phyloP scores from a whole-genome alignment of 23 tunicate genomes.

The Halocynthia roretzi region DNA sequence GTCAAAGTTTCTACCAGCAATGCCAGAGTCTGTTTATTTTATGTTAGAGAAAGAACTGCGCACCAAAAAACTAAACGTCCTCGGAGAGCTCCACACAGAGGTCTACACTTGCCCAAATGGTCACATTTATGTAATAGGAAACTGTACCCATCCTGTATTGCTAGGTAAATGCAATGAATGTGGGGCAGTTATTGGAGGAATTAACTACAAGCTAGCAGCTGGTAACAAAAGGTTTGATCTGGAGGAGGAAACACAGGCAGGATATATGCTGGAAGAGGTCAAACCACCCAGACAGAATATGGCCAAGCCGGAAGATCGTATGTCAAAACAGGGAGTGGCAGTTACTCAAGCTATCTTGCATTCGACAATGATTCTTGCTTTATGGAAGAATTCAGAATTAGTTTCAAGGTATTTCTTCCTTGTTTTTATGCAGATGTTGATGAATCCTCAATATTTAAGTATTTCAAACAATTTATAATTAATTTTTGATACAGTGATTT shows the following conservation, averaged over 20 bases:
- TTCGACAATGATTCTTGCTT: background rate
- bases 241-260: constrained; percentile 57
- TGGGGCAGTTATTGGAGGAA: constrained; percentile 17
- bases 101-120: constrained; percentile 28
- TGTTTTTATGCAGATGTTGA: background rate
- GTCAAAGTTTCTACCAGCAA: background rate
- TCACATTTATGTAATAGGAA: constrained; percentile 17
- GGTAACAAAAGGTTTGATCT: constrained; percentile 46
- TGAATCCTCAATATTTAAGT: background rate
- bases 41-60: background rate
- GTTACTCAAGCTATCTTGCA: constrained; percentile 9
- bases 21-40: background rate
- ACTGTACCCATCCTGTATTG: constrained; percentile 3
- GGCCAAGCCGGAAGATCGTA: constrained; percentile 32
- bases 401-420: constrained; percentile 12
- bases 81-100: background rate
- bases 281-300: background rate
- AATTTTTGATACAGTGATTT: no score
- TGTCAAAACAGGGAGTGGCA: constrained; percentile 19
- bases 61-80: background rate
- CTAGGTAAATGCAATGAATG: constrained; percentile 18
- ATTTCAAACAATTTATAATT: background rate
- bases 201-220: background rate
- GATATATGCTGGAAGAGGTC: constrained; percentile 25
- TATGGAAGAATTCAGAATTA: background rate